Percentiles rank a stretch among this genome's conserved stretches.
These are phyloP conservation scores for Asarcornis scutulata DNA, from an alignment of 2,113 vertebrate genomes.

Conservation along the genomic window DNA sequence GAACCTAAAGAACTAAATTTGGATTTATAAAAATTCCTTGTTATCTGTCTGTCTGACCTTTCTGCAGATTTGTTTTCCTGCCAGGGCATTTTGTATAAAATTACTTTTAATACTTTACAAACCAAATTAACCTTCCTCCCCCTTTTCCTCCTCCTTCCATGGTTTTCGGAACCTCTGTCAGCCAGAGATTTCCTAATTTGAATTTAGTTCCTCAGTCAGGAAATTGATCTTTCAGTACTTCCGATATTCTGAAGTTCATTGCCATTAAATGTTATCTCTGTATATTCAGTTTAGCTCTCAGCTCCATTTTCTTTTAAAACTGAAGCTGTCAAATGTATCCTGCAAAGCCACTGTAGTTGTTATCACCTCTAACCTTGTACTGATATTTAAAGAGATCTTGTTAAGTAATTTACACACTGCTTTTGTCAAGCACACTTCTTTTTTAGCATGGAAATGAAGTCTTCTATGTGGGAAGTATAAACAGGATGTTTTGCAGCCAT, in stretches of 20 bases:
- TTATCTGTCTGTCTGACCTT: background rate
- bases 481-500: background rate
- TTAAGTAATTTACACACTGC: slow-evolving; percentile 5
- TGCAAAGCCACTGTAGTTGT: background rate
- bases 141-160: background rate
- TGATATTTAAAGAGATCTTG: slow-evolving; percentile 20
- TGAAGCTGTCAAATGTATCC: background rate
- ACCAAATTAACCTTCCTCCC: background rate
- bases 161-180: background rate
- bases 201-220: background rate
- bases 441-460: background rate
- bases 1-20: background rate
- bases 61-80: background rate
- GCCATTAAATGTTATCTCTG: background rate
- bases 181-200: background rate
- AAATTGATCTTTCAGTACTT: background rate
- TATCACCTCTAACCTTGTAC: slow-evolving; percentile 20
- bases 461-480: fast-evolving
- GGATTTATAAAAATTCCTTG: background rate
- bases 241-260: background rate
- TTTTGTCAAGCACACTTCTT: background rate
- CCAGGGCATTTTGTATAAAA: background rate
- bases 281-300: background rate
- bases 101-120: background rate
- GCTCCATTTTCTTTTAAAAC: background rate